Percentiles rank a stretch among this genome's conserved stretches.
phyloP scores from a whole-genome alignment of 2,113 vertebrate genomes.

The Chaenogobius annularis region DNA sequence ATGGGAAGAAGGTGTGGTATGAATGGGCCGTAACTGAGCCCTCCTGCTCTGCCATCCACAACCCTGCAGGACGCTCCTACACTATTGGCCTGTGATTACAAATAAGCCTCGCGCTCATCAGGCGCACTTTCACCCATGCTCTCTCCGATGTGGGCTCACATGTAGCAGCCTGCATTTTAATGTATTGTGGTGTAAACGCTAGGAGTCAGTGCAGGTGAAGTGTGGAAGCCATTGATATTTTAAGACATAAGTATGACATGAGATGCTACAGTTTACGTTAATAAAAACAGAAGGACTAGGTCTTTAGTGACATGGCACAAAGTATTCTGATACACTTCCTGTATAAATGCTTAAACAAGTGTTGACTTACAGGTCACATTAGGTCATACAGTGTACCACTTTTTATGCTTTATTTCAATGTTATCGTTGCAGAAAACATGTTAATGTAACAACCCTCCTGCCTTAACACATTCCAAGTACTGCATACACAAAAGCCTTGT shows the following conservation, averaged over 20 bases:
- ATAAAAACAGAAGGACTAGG: not conserved
- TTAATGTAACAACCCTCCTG: conserved; percentile 25
- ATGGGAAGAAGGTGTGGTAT: conserved; percentile 93
- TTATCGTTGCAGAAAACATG: not conserved
- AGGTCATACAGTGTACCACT: not conserved
- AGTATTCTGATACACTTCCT: no score
- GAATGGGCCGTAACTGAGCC: conserved; percentile 94
- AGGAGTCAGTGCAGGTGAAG: not conserved
- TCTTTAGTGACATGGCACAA: conserved; percentile 9
- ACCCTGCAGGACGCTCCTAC: conserved; percentile 90
- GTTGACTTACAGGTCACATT: not conserved
- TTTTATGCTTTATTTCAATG: conserved; percentile 3
- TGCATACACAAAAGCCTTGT: not conserved
- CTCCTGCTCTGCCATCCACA: conserved; percentile 89
- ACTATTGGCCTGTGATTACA: conserved; percentile 86
- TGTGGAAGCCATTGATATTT: conserved; percentile 16
- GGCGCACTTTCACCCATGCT: not conserved
- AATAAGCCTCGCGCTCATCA: not conserved
- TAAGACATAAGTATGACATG: not conserved
- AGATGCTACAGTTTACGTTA: not conserved
- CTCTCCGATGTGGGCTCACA: not conserved
- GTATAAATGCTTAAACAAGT: no score
- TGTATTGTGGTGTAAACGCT: conserved; percentile 19
- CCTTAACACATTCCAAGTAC: conserved; percentile 60
- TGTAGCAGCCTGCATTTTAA: conserved; percentile 5